Evolutionary conservation across 1,140 invertebrate species (phyloP).

Genomic region (Prorops nasuta): DNA sequence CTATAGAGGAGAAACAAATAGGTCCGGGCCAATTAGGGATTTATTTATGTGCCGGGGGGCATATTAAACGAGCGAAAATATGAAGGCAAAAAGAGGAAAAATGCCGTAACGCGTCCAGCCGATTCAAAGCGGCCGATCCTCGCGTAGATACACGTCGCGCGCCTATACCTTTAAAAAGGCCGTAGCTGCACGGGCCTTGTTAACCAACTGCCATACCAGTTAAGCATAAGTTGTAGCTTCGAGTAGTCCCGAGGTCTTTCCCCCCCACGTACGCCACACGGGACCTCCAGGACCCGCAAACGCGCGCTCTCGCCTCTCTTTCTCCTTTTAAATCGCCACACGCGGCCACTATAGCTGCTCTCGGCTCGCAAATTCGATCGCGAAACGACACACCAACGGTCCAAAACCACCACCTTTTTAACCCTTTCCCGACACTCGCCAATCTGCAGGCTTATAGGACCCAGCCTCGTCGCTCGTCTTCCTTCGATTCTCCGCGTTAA

Average conservation of each 20-base stretch:
- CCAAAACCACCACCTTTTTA: too few relatives aligned
- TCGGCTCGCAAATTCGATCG: too few relatives aligned
- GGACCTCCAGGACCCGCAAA: too few relatives aligned
- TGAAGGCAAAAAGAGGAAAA: conserved; percentile 22
- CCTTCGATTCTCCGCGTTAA: too few relatives aligned
- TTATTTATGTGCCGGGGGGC: conserved; percentile 32
- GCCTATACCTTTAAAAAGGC: conserved; percentile 25
- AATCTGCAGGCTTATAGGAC: too few relatives aligned
- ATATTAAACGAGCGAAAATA: conserved; percentile 40
- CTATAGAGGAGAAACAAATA: conserved; percentile 31
- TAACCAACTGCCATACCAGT: conserved; percentile 36
- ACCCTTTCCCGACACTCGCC: too few relatives aligned
- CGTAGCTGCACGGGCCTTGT: conserved; percentile 30
- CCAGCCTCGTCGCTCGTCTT: too few relatives aligned
- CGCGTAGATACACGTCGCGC: conserved; percentile 38
- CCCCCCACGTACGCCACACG: neutral
- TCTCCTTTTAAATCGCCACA: conserved; percentile 32
- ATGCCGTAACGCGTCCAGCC: conserved; percentile 28
- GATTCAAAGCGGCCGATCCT: conserved; percentile 28
- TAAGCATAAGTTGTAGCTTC: conserved; percentile 39
- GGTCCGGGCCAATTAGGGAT: conserved; percentile 32
- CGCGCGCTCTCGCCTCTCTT: conserved; percentile 16
- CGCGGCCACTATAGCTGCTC: too few relatives aligned
- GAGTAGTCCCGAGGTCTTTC: conserved; percentile 17
- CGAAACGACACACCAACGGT: too few relatives aligned